Conservation (phyloP, 2,797 vertebrate genomes). For the Zalophus californianus region DNA sequence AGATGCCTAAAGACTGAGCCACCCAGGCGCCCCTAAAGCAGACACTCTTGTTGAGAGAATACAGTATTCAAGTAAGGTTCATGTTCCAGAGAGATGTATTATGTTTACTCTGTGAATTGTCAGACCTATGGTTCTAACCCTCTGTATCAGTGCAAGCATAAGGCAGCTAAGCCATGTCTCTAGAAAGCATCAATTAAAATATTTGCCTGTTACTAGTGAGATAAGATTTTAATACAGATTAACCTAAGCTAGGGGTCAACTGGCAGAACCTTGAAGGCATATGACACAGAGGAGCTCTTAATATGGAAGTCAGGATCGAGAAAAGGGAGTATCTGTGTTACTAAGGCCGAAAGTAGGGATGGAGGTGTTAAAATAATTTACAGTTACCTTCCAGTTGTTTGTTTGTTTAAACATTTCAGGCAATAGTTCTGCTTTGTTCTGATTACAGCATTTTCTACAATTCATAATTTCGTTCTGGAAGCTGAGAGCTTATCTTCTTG, state of each 20-base stretch:
- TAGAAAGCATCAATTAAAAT: constrained; percentile 33
- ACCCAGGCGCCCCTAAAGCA: not conserved
- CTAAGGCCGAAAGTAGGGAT: not conserved
- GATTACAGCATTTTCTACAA: not conserved
- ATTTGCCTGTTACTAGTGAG: not conserved
- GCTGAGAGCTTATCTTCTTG: constrained; percentile 57
- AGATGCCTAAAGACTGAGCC: too few species aligned
- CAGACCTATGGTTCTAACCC: not conserved
- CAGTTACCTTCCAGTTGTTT: not conserved
- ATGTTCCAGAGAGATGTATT: not conserved
- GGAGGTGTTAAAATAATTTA: not conserved
- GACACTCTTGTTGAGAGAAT: not conserved
- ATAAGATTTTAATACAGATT: constrained; percentile 64
- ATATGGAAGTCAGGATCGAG: not conserved
- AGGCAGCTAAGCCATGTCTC: not conserved
- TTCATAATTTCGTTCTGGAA: constrained; percentile 7
- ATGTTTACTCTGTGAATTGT: not conserved
- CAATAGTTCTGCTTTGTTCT: not conserved
- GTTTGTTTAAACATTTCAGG: not conserved
- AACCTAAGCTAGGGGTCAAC: not conserved
- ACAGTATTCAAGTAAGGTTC: not conserved
- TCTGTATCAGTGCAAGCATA: not conserved
- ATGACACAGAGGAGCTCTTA: not conserved
- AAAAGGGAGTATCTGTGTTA: not conserved
- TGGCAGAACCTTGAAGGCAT: not conserved